These are phyloP conservation scores for Volucella inanis DNA, from an alignment of 2,888 invertebrate species.

Conservation along the genomic window DNA sequence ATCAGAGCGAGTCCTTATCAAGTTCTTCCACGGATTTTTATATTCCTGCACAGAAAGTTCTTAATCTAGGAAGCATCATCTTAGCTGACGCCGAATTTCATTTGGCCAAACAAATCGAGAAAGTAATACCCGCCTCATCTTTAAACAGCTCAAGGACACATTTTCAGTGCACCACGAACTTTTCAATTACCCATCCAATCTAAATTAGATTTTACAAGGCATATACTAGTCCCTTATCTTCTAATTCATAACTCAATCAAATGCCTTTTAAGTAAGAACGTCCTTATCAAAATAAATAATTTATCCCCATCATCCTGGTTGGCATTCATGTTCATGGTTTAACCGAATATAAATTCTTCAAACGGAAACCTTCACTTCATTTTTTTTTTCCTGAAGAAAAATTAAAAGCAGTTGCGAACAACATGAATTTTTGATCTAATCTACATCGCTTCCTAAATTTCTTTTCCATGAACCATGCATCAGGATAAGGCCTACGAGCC, in stretches of 20 bases:
- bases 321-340: not conserved
- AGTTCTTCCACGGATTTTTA: too few species aligned
- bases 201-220: not conserved
- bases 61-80: too few species aligned
- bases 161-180: not conserved
- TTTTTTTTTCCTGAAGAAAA: constrained; percentile 2
- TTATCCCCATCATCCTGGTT: not conserved
- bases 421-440: constrained; percentile 61
- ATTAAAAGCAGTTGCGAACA: constrained; percentile 44
- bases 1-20: too few species aligned
- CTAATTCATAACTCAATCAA: constrained; percentile 57
- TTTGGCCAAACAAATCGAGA: too few species aligned
- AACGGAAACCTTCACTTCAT: constrained; percentile 16
- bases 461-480: constrained; percentile 7
- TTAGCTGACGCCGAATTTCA: too few species aligned
- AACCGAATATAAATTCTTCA: constrained; percentile 39
- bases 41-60: too few species aligned
- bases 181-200: not conserved
- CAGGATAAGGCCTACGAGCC: not conserved
- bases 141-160: too few species aligned
- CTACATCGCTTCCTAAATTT: constrained; percentile 6
- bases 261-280: constrained; percentile 17
- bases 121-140: too few species aligned
- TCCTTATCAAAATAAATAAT: constrained; percentile 29
- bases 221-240: constrained; percentile 13